Percentiles rank a stretch among this genome's conserved stretches.
phyloP scores from a whole-genome alignment of 2,888 invertebrate genomes.

The Oligia fasciuncula region DNA sequence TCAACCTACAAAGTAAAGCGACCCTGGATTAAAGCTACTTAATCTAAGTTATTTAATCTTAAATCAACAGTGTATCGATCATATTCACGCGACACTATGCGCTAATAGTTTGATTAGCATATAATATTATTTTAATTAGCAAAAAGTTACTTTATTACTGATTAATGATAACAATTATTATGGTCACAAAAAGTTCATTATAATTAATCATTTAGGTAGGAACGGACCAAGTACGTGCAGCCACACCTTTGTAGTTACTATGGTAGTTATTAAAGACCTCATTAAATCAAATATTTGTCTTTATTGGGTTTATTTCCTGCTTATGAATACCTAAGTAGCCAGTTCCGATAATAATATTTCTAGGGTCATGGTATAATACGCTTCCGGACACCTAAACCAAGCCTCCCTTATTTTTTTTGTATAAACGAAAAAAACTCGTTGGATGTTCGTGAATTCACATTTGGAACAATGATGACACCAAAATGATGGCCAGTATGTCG shows the following conservation, averaged over 20 bases:
- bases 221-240: not conserved
- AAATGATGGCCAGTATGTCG: not conserved
- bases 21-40: not conserved
- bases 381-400: not conserved
- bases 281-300: not conserved
- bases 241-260: conserved; percentile 2
- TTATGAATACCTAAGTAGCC: not conserved
- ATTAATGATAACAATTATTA: conserved; percentile 56
- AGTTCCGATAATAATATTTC: not conserved
- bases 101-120: conserved; percentile 69
- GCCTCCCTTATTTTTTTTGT: not conserved
- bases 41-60: conserved; percentile 37
- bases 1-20: not conserved
- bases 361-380: not conserved
- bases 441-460: not conserved
- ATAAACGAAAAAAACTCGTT: not conserved
- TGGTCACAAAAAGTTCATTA: conserved; percentile 30
- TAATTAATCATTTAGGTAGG: conserved; percentile 9
- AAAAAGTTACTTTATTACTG: conserved; percentile 63
- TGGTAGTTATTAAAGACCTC: not conserved
- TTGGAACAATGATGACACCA: not conserved
- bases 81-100: conserved; percentile 66
- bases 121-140: conserved; percentile 56
- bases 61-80: conserved; percentile 68
- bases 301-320: not conserved